phyloP scores from a whole-genome alignment of 2,888 invertebrate species.

The Aelia acuminata region DNA sequence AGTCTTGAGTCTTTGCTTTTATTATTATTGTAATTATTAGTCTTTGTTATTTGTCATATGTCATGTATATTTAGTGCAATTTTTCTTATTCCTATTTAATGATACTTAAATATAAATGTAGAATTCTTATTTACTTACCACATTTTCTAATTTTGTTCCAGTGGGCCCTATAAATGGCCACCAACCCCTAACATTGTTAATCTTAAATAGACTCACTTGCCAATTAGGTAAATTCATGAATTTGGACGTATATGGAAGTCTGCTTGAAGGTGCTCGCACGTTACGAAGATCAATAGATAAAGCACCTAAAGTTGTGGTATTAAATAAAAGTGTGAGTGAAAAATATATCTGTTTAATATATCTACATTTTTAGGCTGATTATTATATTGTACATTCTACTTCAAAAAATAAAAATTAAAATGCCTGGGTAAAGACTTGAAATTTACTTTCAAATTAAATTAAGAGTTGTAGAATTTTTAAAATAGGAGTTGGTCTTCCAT shows the following conservation, averaged over 20 bases:
- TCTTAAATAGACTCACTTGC: slow-evolving; percentile 69
- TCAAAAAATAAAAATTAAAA: not conserved
- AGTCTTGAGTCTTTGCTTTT: too few species aligned
- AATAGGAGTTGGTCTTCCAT: too few species aligned
- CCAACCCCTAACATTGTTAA: slow-evolving; percentile 74
- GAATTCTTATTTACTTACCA: slow-evolving; percentile 48
- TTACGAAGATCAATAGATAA: slow-evolving; percentile 75
- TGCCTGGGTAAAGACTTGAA: not conserved
- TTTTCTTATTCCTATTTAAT: too few species aligned
- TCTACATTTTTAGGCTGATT: too few species aligned
- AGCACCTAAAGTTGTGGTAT: slow-evolving; percentile 71
- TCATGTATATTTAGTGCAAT: too few species aligned
- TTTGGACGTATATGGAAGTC: slow-evolving; percentile 35
- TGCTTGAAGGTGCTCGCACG: slow-evolving; percentile 72
- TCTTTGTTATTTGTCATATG: too few species aligned
- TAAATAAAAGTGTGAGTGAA: not conserved
- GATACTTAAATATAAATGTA: not conserved
- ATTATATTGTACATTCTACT: too few species aligned
- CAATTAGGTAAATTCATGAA: slow-evolving; percentile 68
- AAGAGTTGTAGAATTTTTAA: too few species aligned
- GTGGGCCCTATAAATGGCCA: slow-evolving; percentile 74
- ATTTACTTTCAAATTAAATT: not conserved
- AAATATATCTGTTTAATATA: too few species aligned
- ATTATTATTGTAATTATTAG: too few species aligned
- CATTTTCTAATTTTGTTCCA: slow-evolving; percentile 30